A percentile compares a stretch with the other conserved stretches of the same genome.
Evolutionary conservation across 2,797 vertebrate genomes (phyloP).

Genomic region (Lithobates sylvaticus): DNA sequence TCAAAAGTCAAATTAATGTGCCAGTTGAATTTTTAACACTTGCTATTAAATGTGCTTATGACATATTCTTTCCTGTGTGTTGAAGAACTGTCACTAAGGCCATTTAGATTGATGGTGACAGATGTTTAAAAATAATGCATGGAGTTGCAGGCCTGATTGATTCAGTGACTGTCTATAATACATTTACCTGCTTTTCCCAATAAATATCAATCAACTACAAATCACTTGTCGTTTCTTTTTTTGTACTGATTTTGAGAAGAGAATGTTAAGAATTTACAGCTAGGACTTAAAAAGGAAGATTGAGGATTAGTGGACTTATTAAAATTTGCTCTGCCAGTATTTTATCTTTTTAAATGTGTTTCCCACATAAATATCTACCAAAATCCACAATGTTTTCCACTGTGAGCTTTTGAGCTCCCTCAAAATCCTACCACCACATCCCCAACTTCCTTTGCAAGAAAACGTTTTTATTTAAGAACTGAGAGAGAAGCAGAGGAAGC

Average conservation of each 20-base stretch:
- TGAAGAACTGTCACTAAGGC: slow-evolving; percentile 51
- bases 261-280: not conserved
- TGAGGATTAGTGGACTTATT: not conserved
- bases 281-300: not conserved
- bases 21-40: slow-evolving; percentile 47
- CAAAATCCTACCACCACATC: too few species aligned
- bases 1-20: slow-evolving; percentile 36
- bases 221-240: slow-evolving; percentile 36
- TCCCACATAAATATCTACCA: too few species aligned
- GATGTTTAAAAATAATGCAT: slow-evolving; percentile 58
- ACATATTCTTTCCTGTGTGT: slow-evolving; percentile 41
- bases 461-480: too few species aligned
- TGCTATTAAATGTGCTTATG: slow-evolving; percentile 14
- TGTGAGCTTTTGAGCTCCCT: too few species aligned
- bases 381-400: too few species aligned
- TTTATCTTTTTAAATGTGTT: too few species aligned
- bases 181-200: slow-evolving; percentile 58
- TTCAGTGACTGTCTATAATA: slow-evolving; percentile 49
- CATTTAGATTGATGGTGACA: slow-evolving; percentile 52
- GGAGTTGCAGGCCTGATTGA: slow-evolving; percentile 52
- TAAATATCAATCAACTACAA: slow-evolving; percentile 55
- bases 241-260: slow-evolving; percentile 24
- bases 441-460: too few species aligned
- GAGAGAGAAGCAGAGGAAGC: too few species aligned
- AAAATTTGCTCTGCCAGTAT: not conserved